phyloP scores from a whole-genome alignment of 1,140 invertebrate species.

The Drosophila biarmipes region DNA sequence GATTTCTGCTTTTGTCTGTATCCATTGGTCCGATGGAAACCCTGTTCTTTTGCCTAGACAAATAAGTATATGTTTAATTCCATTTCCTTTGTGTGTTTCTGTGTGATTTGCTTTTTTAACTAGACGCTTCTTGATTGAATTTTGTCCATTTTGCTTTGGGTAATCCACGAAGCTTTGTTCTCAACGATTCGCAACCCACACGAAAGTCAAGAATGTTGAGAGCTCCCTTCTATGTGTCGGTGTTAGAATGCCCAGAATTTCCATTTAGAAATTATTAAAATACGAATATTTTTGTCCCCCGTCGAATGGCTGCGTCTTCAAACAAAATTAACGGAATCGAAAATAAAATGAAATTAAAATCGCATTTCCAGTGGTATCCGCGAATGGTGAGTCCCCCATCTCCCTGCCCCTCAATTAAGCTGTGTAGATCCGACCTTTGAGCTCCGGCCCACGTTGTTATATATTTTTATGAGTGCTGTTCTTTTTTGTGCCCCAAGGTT shows the following conservation, averaged over 20 bases:
- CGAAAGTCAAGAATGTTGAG: slow-evolving; percentile 41
- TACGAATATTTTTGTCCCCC: slow-evolving; percentile 38
- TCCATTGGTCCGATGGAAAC: slow-evolving; percentile 17
- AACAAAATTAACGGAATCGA: slow-evolving; percentile 43
- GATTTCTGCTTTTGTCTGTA: slow-evolving; percentile 41
- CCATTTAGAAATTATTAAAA: slow-evolving; percentile 46
- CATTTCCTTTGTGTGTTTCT: slow-evolving; percentile 3
- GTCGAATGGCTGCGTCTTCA: slow-evolving; percentile 35
- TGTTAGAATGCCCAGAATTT: slow-evolving; percentile 30
- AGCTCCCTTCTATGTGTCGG: slow-evolving; percentile 29
- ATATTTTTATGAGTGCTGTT: slow-evolving; percentile 8
- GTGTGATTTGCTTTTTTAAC: slow-evolving; percentile 50
- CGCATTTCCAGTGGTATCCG: slow-evolving; percentile 78
- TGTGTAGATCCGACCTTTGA: slow-evolving; percentile 24
- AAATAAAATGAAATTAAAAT: slow-evolving; percentile 46
- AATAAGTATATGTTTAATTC: slow-evolving; percentile 21
- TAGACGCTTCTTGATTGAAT: slow-evolving; percentile 46
- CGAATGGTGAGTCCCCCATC: slow-evolving; percentile 77
- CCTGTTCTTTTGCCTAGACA: slow-evolving; percentile 12
- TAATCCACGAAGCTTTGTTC: slow-evolving; percentile 41
- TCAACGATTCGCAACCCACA: slow-evolving; percentile 38
- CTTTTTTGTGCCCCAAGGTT: slow-evolving; percentile 15
- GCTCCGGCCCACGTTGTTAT: slow-evolving; percentile 3
- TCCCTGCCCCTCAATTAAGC: slow-evolving; percentile 2
- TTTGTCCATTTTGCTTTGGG: slow-evolving; percentile 45